Base-by-base conservation (phyloP, 2,797 vertebrate genomes). In the Falco peregrinus region DNA sequence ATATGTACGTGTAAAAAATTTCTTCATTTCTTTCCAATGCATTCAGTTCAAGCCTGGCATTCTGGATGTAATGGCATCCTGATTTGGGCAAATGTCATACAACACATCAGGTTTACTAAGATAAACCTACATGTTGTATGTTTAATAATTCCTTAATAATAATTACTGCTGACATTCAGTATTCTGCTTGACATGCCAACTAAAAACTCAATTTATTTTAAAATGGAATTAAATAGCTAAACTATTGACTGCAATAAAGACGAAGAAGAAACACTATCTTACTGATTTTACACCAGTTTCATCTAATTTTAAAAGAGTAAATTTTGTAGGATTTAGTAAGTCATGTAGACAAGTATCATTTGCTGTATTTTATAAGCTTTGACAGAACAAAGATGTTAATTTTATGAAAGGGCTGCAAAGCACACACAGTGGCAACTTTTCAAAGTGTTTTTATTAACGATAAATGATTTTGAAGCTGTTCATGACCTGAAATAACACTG, bases 311-410 rank as follows among this genome's bases (percentile, higher is more conserved):
- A 79, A 84, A 59, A 16, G 43, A 83, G 21, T 48, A 78, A 47
- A 47, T 76, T 90, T 82, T 87, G 33, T 37, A 56, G 77, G 77
- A 79, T 89, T 92, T 92, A 92, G 43, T 92, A 70, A 89, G 51
- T 81, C 70, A 48, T 41, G 77, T 57, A 90, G 84, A 89, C 70
- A 69, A 84, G 53, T 76, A 84, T 71, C 26, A 39, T 91, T 93
- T 92, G 48, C 74, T 71, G 47, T 54, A 53, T 77, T 88, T 90
- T 84, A 10, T 54, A 74, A 93, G 24, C 41, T 94, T 68, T 95
- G 87, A 85, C 57, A 89, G 84, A 96, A 89, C 6, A 48, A 74
- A 87, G 70, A 83, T 69, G 28, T 85, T 94, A 87, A 95, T 75
- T 68, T 91, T 77, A 57, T 85, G 54, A 85, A 94, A 78, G 33